Conservation (phyloP, 2,888 invertebrate species). For the Graphium colonna region DNA sequence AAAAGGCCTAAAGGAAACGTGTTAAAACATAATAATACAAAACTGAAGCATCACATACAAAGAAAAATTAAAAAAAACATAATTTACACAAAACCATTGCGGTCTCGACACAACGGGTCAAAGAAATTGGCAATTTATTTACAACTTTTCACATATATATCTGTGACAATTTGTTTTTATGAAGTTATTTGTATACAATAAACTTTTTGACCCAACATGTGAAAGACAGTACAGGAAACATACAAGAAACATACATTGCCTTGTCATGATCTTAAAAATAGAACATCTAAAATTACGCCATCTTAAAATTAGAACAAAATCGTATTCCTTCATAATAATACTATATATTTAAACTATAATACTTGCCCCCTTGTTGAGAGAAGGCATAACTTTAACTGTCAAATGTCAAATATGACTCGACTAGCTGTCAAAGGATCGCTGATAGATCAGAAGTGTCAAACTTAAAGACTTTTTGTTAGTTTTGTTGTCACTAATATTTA, state of each 20-base stretch:
- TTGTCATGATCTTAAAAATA: conserved; percentile 71
- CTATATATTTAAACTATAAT: conserved; percentile 61
- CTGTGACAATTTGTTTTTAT: neutral
- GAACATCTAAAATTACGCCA: conserved; percentile 76
- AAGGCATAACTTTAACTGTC: conserved; percentile 48
- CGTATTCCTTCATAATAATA: conserved; percentile 53
- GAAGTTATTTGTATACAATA: neutral
- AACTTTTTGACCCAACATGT: neutral
- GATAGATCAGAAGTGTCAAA: conserved; percentile 26
- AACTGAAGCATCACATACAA: conserved; percentile 61
- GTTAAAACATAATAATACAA: conserved; percentile 43
- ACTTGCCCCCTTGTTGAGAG: conserved; percentile 46
- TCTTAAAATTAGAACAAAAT: conserved; percentile 64
- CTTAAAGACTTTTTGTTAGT: neutral
- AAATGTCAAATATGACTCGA: conserved; percentile 62
- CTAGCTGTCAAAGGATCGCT: conserved; percentile 65
- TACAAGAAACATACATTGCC: conserved; percentile 60
- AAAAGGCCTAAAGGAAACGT: conserved; percentile 41
- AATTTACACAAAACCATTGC: conserved; percentile 57
- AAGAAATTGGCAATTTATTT: conserved; percentile 4
- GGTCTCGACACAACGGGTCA: conserved; percentile 8
- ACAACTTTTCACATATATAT: neutral
- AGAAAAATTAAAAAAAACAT: conserved; percentile 36
- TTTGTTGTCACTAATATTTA: too few relatives aligned
- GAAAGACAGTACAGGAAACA: conserved; percentile 38